Conservation (phyloP, 2,797 vertebrate genomes). For the Leptoclinus maculatus region DNA sequence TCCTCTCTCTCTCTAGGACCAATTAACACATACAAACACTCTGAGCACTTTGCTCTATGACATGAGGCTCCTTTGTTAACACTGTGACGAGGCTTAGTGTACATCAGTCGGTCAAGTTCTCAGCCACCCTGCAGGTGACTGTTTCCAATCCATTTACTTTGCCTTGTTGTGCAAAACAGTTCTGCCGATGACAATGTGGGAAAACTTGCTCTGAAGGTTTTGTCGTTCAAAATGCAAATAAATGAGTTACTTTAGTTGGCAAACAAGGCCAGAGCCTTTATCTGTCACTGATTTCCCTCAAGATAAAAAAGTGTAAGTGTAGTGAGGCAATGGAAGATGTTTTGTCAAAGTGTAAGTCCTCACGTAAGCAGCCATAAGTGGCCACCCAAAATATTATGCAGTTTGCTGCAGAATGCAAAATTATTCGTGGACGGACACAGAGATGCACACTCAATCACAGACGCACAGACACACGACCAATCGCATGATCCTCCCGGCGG, state of each 20-base stretch:
- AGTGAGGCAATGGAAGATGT: no score
- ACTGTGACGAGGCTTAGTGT: conserved; percentile 7
- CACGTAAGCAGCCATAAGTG: no score
- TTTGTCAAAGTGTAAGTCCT: no score
- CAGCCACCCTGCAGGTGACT: conserved; percentile 31
- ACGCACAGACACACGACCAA: no score
- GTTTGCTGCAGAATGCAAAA: no score
- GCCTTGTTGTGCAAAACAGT: not conserved
- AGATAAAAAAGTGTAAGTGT: no score
- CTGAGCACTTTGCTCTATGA: conserved; percentile 27
- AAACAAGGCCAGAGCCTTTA: not conserved
- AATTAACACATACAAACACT: conserved; percentile 65
- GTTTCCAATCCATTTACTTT: conserved; percentile 23
- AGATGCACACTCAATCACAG: no score
- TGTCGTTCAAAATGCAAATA: not conserved
- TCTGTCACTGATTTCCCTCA: not conserved
- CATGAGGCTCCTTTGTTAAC: conserved; percentile 37
- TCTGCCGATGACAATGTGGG: not conserved
- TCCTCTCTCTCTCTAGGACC: conserved; percentile 56
- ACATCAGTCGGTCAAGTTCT: conserved; percentile 21
- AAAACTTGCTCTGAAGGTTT: not conserved
- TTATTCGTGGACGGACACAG: no score
- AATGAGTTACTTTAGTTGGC: not conserved
- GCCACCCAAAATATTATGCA: no score
- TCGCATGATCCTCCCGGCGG: no score